Evolutionary conservation across 2,888 invertebrate species (phyloP), one percentile per base, ranked within the genome.

Genomic region (Ischnus inquisitorius): DNA sequence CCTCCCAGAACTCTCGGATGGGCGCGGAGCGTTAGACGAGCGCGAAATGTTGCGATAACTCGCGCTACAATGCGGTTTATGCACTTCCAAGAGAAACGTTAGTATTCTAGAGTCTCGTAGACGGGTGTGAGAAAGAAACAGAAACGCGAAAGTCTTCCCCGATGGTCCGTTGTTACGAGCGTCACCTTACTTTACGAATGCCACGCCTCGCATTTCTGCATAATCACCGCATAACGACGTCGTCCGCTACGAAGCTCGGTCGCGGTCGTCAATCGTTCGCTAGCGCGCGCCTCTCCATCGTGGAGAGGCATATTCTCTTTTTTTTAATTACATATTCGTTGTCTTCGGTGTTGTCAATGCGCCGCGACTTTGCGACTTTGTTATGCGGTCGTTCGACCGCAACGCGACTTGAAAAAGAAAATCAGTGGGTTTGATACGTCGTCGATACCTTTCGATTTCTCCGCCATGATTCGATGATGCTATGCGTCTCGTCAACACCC

Each of bases 191-290:
- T 87, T 88, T 86, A 86, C 87, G 84, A 85, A 88, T 83, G 89
- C 91, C 91, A 91, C 92, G 89, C 91, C 92, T 91, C 88, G 88
- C 89, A 90, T 92, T 91, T 91, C 90, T 91, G 91, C 91, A 91
- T 92, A 91, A 90, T 84, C 80, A 81, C 41, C 81, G 74, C 34
- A 39, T 76, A 43, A 64, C 57, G 10, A 75, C 76, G 72, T 48
- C 43, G 67, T 46, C 69, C 34, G 75, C 43, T 34, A 67, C 28
- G 25, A 25, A 34, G 16, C 22, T 14, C 48, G 48, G 10, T 22
- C 57, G 65, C 34, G 71, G 41, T 62, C 68, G 46, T 88, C 88
- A 87, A 80, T 84, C 87, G 87, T 87, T n/a, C 48, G 48, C 86
- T 83, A 85, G 69, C 82, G 62, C 77, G 25, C 46, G 64, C 16